phyloP scores from a whole-genome alignment of 2,113 vertebrate species.

The Reinhardtius hippoglossoides region DNA sequence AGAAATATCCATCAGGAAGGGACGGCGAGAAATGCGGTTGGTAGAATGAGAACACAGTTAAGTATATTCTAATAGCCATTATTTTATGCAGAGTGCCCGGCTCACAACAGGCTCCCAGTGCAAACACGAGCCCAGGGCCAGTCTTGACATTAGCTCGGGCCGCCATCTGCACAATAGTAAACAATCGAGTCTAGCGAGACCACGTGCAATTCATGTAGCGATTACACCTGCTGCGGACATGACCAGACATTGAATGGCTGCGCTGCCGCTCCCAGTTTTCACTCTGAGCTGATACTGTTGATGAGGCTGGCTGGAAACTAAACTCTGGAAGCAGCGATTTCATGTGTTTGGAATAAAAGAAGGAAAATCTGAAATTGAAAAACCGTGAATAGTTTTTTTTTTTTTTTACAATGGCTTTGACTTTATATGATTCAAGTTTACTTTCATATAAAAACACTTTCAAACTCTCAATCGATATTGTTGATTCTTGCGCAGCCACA shows the following conservation, averaged over 20 bases:
- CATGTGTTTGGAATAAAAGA: background rate
- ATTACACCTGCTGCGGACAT: constrained; percentile 65
- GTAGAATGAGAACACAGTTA: background rate
- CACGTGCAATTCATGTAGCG: constrained; percentile 58
- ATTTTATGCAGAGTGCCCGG: constrained; percentile 38
- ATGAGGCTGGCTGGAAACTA: background rate
- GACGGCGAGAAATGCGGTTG: background rate
- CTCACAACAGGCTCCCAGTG: constrained; percentile 41
- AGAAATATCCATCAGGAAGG: background rate
- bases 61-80: constrained; percentile 25
- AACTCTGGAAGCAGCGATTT: too few relatives aligned
- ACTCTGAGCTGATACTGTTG: constrained; percentile 23
- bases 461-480: background rate
- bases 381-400: too few relatives aligned
- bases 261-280: constrained; percentile 2
- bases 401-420: background rate
- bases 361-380: too few relatives aligned
- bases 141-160: constrained; percentile 53
- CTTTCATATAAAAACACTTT: background rate
- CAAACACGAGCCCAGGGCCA: constrained; percentile 45
- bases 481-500: background rate
- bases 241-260: constrained; percentile 35
- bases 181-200: constrained; percentile 54
- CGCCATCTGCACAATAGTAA: constrained; percentile 61
- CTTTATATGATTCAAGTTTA: background rate